These are phyloP conservation scores for Cettia cetti DNA, from an alignment of 2,113 vertebrate genomes.

Conservation along the genomic window DNA sequence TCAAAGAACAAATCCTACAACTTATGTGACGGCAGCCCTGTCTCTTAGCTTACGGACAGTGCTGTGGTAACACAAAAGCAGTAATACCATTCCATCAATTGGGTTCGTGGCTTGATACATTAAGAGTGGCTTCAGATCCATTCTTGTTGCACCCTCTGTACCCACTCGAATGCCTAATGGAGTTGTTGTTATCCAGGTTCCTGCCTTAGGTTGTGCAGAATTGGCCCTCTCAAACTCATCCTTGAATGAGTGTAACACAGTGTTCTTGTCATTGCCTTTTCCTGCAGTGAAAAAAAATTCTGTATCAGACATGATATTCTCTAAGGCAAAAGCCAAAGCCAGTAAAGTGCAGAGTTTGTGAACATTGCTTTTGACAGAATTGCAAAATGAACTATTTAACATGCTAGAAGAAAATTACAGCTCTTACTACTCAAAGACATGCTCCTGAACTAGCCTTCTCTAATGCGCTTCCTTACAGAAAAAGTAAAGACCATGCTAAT, in stretches of 20 bases:
- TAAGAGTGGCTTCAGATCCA: constrained; percentile 66
- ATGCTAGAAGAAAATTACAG: not conserved
- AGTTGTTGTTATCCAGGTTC: constrained; percentile 87
- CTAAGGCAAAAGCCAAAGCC: not conserved
- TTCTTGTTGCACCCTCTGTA: constrained; percentile 71
- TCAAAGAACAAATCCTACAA: not conserved
- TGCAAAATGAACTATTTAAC: not conserved
- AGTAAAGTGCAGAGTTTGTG: not conserved
- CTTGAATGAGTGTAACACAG: not conserved
- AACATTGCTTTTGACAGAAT: not conserved
- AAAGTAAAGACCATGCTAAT: not conserved
- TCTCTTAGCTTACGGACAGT: not conserved
- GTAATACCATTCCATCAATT: constrained; percentile 78
- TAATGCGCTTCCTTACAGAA: not conserved
- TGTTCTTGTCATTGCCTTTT: constrained; percentile 33
- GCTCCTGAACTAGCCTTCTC: not conserved
- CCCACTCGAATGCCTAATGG: constrained; percentile 80
- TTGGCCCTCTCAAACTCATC: constrained; percentile 3
- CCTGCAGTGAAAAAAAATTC: constrained; percentile 31
- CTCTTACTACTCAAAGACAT: not conserved
- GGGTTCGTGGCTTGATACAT: constrained; percentile 82
- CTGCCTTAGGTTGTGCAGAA: not conserved
- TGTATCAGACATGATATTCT: not conserved
- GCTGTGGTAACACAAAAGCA: not conserved
- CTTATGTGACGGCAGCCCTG: not conserved